These are phyloP conservation scores for Fregetta grallaria DNA, from an alignment of 2,113 vertebrate species.

Conservation along the genomic window DNA sequence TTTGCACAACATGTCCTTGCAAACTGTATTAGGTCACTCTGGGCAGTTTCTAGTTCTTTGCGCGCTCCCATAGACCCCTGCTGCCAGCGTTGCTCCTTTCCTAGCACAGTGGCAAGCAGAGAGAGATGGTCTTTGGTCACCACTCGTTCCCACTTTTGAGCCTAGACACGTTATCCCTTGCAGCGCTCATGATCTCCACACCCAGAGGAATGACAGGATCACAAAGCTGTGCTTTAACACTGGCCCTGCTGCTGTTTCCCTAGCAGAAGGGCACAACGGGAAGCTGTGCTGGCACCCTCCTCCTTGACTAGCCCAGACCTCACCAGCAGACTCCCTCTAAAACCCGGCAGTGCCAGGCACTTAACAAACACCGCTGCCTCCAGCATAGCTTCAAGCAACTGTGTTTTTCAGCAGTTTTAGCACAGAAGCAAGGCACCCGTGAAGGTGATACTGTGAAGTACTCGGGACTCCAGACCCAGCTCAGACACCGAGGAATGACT, in stretches of 20 bases:
- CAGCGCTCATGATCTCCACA: rapidly evolving
- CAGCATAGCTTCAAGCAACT: background rate
- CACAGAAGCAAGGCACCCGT: background rate
- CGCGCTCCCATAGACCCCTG: background rate
- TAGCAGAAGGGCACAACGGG: background rate
- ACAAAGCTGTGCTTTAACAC: background rate
- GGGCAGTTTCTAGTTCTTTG: background rate
- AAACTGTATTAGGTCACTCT: background rate
- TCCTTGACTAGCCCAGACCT: background rate
- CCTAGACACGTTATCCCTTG: background rate
- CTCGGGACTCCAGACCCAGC: background rate
- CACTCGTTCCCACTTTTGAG: background rate
- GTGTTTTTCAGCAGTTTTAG: background rate
- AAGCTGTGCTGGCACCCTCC: background rate
- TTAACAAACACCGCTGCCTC: background rate
- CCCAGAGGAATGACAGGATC: background rate
- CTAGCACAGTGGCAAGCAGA: background rate
- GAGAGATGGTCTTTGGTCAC: background rate
- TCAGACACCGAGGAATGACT: background rate
- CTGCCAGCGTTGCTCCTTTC: background rate
- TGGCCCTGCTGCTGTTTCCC: background rate
- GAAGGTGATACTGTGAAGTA: background rate
- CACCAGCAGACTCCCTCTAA: background rate
- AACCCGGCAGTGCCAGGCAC: background rate
- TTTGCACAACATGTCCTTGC: background rate